Evolutionary conservation across 92 coral and sea anemone species (phyloP).

Genomic region (Virgularia gustaviana): DNA sequence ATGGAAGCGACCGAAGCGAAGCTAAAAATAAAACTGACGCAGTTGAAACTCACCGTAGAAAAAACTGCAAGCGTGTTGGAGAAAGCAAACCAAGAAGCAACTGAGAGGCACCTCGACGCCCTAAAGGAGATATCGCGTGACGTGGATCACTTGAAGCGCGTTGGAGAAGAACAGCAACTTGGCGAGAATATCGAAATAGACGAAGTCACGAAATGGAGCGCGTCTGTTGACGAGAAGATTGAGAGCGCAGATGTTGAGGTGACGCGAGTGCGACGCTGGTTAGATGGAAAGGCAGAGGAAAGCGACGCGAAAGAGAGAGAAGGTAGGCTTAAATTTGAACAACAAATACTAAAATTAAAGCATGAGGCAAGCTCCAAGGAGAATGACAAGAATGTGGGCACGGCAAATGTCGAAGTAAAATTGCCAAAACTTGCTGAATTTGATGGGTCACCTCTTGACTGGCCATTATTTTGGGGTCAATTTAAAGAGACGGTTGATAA

Average conservation of each 20-base stretch:
- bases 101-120: constrained; percentile 23
- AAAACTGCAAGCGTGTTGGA: not conserved
- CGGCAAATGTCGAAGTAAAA: too few relatives aligned
- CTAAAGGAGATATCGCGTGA: constrained; percentile 17
- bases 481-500: too few relatives aligned
- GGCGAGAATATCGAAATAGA: constrained; percentile 4
- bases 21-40: constrained; percentile 23
- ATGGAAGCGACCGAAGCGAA: constrained; percentile 8
- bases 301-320: not conserved
- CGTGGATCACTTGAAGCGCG: not conserved
- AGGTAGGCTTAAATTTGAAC: too few relatives aligned
- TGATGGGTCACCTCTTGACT: constrained; percentile 12
- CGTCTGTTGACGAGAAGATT: not conserved
- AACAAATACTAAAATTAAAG: too few relatives aligned
- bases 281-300: not conserved
- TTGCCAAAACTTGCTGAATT: not conserved
- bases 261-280: constrained; percentile 1
- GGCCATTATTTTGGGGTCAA: too few relatives aligned
- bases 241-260: constrained; percentile 31
- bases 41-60: constrained; percentile 5
- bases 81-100: constrained; percentile 5
- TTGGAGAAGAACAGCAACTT: constrained; percentile 23
- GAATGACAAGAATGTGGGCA: constrained; percentile 12
- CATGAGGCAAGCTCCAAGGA: not conserved
- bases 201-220: constrained; percentile 11